These are phyloP conservation scores for Salvelinus alpinus DNA, from an alignment of 2,113 vertebrate genomes.

Conservation along the genomic window DNA sequence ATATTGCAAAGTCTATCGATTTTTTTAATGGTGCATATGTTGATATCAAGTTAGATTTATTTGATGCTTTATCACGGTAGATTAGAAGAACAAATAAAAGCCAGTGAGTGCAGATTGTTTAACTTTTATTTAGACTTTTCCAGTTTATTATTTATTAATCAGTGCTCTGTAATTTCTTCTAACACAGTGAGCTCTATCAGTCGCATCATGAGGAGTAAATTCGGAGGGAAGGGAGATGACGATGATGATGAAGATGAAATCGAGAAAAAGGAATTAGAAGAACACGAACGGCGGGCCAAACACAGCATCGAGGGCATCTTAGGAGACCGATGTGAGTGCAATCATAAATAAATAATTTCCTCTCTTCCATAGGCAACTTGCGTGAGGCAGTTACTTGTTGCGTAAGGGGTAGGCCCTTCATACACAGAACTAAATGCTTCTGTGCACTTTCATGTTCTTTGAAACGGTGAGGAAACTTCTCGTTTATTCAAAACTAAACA, in stretches of 20 bases:
- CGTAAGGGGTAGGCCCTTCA: background rate
- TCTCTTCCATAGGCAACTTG: background rate
- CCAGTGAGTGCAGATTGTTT: too few relatives aligned
- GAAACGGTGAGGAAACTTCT: too few relatives aligned
- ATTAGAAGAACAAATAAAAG: too few relatives aligned
- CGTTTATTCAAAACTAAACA: too few relatives aligned
- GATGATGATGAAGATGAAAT: conserved; percentile 91
- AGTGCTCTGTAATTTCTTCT: background rate
- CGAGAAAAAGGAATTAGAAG: conserved; percentile 89
- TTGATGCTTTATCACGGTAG: too few relatives aligned
- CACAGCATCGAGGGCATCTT: conserved; percentile 97
- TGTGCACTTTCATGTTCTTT: too few relatives aligned
- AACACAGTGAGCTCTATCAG: conserved; percentile 92
- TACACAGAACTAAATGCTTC: too few relatives aligned
- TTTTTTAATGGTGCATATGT: too few relatives aligned
- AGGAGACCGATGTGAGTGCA: conserved; percentile 89
- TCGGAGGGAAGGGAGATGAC: conserved; percentile 81
- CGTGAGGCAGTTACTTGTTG: background rate
- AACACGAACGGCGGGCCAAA: conserved; percentile 86
- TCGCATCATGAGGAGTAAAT: conserved; percentile 91
- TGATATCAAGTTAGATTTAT: too few relatives aligned
- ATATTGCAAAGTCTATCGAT: too few relatives aligned
- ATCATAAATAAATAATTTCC: background rate
- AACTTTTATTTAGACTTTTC: background rate
- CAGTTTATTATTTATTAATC: background rate